phyloP scores from a whole-genome alignment of 2,797 vertebrate genomes.

The Holocentrus rufus region DNA sequence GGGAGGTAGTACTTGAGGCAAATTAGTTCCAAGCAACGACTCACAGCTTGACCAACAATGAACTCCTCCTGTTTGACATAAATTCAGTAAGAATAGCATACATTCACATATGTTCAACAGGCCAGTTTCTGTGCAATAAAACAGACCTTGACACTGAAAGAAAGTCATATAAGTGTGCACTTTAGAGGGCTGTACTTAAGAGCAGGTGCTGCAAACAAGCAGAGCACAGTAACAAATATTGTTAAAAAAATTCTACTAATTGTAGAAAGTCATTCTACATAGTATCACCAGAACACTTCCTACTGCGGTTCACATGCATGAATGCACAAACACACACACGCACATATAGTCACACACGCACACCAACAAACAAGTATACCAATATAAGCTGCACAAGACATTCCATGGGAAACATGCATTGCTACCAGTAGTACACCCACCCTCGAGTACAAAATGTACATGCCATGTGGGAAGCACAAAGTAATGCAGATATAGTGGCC shows the following conservation, averaged over 20 bases:
- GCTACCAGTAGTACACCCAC: conserved; percentile 68
- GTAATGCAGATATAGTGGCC: conserved; percentile 53
- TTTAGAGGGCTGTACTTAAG: conserved; percentile 47
- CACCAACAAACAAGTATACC: conserved; percentile 49
- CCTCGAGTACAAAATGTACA: conserved; percentile 62
- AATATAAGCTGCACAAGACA: conserved; percentile 73
- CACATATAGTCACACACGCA: conserved; percentile 41
- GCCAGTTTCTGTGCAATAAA: conserved; percentile 72
- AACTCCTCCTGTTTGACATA: conserved; percentile 60
- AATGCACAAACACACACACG: conserved; percentile 46
- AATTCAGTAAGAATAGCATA: conserved; percentile 67
- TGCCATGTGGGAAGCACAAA: conserved; percentile 51
- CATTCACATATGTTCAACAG: conserved; percentile 73
- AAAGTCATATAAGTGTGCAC: conserved; percentile 48
- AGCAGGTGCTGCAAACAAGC: conserved; percentile 52
- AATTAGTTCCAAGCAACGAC: conserved; percentile 72
- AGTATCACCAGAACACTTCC: conserved; percentile 57
- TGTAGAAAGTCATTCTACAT: conserved; percentile 51
- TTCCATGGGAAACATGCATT: conserved; percentile 70
- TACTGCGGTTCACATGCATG: conserved; percentile 52
- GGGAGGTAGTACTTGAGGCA: conserved; percentile 79
- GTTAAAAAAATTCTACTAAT: conserved; percentile 55
- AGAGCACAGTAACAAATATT: conserved; percentile 75
- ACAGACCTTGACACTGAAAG: conserved; percentile 60
- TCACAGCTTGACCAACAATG: conserved; percentile 78